Percentiles rank a stretch among this genome's conserved stretches.
Conservation (phyloP, 2,113 vertebrate genomes). For the Chaetops frenatus region DNA sequence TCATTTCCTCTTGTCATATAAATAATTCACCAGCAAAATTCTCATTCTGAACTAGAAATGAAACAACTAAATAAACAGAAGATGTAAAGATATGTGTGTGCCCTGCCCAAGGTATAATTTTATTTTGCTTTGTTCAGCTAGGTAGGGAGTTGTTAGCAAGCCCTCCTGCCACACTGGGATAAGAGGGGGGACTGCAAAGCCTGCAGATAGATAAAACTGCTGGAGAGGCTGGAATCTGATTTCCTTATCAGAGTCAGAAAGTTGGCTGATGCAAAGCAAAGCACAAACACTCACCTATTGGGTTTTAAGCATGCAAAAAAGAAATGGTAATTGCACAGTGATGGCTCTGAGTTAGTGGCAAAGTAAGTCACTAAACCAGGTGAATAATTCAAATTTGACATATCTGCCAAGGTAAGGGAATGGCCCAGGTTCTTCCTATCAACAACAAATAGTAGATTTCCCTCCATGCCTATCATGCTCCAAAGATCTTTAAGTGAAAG, state of each 20-base stretch:
- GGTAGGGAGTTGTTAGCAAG: not conserved
- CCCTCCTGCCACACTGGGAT: not conserved
- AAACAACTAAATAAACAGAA: conserved; percentile 30
- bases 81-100: not conserved
- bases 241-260: conserved; percentile 24
- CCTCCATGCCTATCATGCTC: not conserved
- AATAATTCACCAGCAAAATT: conserved; percentile 66
- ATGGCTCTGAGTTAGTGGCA: not conserved
- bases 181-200: not conserved
- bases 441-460: not conserved
- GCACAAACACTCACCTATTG: not conserved
- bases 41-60: conserved; percentile 15
- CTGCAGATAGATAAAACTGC: not conserved
- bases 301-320: not conserved
- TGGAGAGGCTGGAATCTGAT: conserved; percentile 3
- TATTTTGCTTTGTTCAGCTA: not conserved
- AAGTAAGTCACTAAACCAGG: conserved; percentile 11
- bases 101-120: not conserved
- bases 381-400: not conserved
- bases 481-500: not conserved
- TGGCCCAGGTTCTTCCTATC: not conserved
- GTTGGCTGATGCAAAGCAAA: not conserved
- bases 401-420: not conserved
- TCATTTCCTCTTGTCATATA: conserved; percentile 53
- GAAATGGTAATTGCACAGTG: not conserved